Percentiles rank a stretch among this genome's conserved stretches.
Evolutionary conservation across 2,113 vertebrate species (phyloP).

Genomic region (Catagonus wagneri): DNA sequence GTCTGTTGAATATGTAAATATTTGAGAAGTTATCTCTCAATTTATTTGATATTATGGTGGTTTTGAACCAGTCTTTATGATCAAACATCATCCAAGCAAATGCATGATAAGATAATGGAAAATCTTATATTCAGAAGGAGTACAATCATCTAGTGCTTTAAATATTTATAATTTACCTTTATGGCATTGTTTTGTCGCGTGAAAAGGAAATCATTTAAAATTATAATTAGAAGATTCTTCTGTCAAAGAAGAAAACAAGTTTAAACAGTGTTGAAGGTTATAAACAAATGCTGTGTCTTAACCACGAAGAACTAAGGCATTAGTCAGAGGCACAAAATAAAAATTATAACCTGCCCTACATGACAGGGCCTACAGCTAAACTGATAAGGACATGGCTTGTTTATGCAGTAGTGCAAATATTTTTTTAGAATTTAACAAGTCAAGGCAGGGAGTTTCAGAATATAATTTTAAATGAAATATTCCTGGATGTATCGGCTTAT

Average conservation of each 20-base stretch:
- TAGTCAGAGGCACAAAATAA: conserved; percentile 2
- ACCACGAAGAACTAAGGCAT: neutral
- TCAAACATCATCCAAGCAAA: conserved; percentile 22
- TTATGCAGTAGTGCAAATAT: neutral
- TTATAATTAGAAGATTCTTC: conserved; percentile 48
- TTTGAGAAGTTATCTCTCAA: neutral
- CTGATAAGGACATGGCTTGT: neutral
- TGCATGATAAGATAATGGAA: neutral
- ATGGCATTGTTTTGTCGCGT: neutral
- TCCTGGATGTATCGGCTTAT: neutral
- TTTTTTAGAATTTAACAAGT: conserved; percentile 32
- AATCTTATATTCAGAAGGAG: conserved; percentile 9
- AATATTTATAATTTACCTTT: conserved; percentile 58
- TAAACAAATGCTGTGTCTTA: conserved; percentile 34
- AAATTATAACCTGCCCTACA: conserved; percentile 31
- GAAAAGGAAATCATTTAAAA: conserved; percentile 65
- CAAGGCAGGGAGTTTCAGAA: neutral
- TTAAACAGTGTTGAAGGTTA: conserved; percentile 5
- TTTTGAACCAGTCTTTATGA: neutral
- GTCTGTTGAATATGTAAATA: neutral
- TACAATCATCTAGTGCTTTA: neutral
- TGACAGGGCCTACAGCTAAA: neutral
- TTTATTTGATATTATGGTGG: neutral
- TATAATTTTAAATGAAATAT: conserved; percentile 26
- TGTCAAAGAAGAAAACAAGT: conserved; percentile 30